Evolutionary conservation across 2,797 vertebrate genomes (phyloP).

Genomic region (Psittacula derbiana): DNA sequence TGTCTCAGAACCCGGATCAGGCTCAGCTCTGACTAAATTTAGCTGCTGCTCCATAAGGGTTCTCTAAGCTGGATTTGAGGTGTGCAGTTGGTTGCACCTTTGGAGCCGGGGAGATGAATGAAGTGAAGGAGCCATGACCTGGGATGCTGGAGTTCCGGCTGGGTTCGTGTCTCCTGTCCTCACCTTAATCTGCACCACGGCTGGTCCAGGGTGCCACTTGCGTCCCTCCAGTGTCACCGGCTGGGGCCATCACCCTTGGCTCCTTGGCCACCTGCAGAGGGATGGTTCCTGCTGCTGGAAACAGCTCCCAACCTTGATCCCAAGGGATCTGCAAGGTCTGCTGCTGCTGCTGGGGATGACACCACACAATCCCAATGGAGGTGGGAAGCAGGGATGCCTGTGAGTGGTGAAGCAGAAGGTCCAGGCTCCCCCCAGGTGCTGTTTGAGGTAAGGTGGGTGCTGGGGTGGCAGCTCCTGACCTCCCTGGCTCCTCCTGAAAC

Average conservation of each 20-base stretch:
- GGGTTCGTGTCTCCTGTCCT: not conserved
- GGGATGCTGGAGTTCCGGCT: not conserved
- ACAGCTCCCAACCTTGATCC: rapidly evolving
- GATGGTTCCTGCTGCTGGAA: not conserved
- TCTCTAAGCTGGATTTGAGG: not conserved
- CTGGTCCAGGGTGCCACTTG: rapidly evolving
- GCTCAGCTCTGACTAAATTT: not conserved
- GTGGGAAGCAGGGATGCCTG: rapidly evolving
- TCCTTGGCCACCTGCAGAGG: rapidly evolving
- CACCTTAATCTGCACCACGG: rapidly evolving
- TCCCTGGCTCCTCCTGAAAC: rapidly evolving
- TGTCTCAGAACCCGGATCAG: not conserved
- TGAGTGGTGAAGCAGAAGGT: not conserved
- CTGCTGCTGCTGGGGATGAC: not conserved
- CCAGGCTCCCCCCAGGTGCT: rapidly evolving
- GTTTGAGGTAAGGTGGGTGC: not conserved
- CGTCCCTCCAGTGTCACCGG: rapidly evolving
- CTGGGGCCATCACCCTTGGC: not conserved
- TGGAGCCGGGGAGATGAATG: not conserved
- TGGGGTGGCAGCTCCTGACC: not conserved
- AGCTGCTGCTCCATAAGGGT: rapidly evolving
- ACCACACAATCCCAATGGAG: not conserved
- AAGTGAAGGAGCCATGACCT: not conserved
- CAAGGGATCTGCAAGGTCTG: rapidly evolving
- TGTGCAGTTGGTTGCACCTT: not conserved